Evolutionary conservation across 2,888 invertebrate species (phyloP), one percentile per base, ranked within the genome.

Genomic region (Portevinia maculata): DNA sequence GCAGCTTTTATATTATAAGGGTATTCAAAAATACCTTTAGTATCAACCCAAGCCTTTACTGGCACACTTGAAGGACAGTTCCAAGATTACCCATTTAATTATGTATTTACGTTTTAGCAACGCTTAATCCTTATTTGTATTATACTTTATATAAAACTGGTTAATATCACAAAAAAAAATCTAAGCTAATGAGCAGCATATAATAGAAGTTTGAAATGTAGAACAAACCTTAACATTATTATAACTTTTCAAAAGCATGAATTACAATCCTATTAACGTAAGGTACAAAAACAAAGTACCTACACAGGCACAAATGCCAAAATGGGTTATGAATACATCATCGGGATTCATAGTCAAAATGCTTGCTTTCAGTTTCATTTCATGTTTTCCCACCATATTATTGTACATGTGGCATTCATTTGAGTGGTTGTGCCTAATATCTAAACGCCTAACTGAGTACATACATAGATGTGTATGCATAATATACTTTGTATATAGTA

Each of bases 341-440:
- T n/a, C 11, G 7, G 13, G 7, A 34, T 59, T 9, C n/a, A 70
- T 34, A 34, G 21, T 9, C 28, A 59, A 34, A 65, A 46, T 13
- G 30, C 34, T 55, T 46, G 55, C 46, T 67, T 67, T 57, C 34
- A 32, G 11, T 67, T 59, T 32, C 41, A 60, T 60, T 75, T 53
- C 28, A 50, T 52, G 50, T 41, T 67, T 59, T 32, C 7, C 52
- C 52, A 67, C 52, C 32, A 6, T 59, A 44, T 44, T 41, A 9
- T 34, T 30, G n/a, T 46, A 48, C 30, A 34, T 28, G 28, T 32
- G 52, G 46, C 4, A 50, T 41, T 60, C 11, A 21, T 11, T 19
- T 55, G 11, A 11, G 13, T 52, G 65, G 65, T 67, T 32, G 55
- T 9, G 34, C 52, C 15, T 24, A 3, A 24, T 5, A 37, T 39